Evolutionary conservation across 2,888 invertebrate species (phyloP).

Genomic region (Mythimna pallens): DNA sequence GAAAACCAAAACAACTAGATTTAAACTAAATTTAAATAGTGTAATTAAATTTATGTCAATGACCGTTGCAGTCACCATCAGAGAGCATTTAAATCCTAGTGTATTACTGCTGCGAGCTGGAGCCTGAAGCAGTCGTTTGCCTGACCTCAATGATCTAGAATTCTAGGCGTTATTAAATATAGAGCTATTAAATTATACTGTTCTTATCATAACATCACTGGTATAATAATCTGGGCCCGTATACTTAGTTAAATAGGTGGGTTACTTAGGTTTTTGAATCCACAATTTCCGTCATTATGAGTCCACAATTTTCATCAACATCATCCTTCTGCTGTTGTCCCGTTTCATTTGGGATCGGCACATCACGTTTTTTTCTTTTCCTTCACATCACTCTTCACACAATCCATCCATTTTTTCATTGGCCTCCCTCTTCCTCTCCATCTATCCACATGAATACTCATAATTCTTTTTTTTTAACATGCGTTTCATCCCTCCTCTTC

Average conservation of each 20-base stretch:
- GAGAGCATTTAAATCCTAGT: constrained; percentile 1
- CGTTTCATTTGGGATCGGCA: too few relatives aligned
- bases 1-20: not conserved
- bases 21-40: constrained; percentile 25
- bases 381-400: too few relatives aligned
- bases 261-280: too few relatives aligned
- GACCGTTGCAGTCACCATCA: constrained; percentile 1
- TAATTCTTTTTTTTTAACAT: too few relatives aligned
- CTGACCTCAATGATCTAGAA: constrained; percentile 29
- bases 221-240: not conserved
- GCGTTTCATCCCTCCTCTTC: too few relatives aligned
- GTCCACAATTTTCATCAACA: not conserved
- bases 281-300: not conserved
- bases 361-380: too few relatives aligned
- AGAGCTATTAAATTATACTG: constrained; percentile 4
- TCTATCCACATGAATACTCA: too few relatives aligned
- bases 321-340: too few relatives aligned
- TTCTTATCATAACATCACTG: not conserved
- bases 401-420: too few relatives aligned
- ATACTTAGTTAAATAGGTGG: too few relatives aligned
- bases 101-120: constrained; percentile 16
- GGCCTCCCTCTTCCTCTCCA: too few relatives aligned
- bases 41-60: constrained; percentile 8
- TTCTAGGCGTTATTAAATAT: constrained; percentile 21
- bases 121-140: constrained; percentile 2